Conservation (phyloP, 2,113 vertebrate species). For the Heterochromis multidens region DNA sequence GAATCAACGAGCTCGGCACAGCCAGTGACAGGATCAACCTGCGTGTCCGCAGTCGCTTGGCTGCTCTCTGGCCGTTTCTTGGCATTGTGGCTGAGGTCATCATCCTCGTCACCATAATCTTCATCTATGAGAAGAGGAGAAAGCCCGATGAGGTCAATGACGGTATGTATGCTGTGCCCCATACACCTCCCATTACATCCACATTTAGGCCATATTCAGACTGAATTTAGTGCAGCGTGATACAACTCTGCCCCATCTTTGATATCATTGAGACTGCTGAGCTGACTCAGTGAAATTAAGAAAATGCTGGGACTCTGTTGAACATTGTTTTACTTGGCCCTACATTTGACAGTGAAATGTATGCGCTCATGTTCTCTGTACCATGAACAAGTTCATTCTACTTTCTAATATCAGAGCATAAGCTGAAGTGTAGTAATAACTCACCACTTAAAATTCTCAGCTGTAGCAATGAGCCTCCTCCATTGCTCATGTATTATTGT, state of each 20-base stretch:
- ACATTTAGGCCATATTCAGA: not conserved
- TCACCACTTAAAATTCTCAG: too few relatives aligned
- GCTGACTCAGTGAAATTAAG: not conserved
- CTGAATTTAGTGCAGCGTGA: not conserved
- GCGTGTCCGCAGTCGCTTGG: constrained; percentile 88
- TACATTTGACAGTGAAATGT: not conserved
- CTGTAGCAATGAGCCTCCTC: not conserved
- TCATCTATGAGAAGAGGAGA: constrained; percentile 97
- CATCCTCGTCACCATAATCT: constrained; percentile 91
- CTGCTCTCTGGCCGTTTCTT: constrained; percentile 96
- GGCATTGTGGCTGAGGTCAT: constrained; percentile 96
- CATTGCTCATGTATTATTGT: too few relatives aligned
- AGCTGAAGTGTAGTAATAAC: too few relatives aligned
- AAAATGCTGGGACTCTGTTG: not conserved
- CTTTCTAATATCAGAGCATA: not conserved
- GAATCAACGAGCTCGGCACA: constrained; percentile 41
- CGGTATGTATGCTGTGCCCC: constrained; percentile 73
- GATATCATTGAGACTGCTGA: too few relatives aligned
- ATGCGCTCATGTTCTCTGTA: not conserved
- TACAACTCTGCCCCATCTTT: not conserved
- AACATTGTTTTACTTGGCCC: too few relatives aligned
- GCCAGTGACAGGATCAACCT: constrained; percentile 50
- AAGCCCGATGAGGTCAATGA: constrained; percentile 90
- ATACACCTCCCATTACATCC: not conserved
- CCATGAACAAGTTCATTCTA: not conserved